These are phyloP conservation scores for Portevinia maculata DNA, from an alignment of 2,888 invertebrate genomes.

Conservation along the genomic window DNA sequence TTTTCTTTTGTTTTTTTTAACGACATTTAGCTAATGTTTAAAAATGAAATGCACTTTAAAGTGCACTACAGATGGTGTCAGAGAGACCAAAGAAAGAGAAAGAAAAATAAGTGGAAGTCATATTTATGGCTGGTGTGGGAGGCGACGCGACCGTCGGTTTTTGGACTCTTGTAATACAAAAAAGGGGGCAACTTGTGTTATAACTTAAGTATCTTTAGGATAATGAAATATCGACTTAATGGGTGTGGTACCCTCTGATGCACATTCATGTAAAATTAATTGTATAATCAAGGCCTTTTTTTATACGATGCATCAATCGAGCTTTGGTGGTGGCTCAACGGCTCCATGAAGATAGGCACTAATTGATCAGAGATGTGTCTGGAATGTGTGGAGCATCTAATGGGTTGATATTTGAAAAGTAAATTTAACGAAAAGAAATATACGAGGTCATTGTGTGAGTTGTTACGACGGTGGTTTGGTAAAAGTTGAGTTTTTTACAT, in stretches of 20 bases:
- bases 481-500: no score
- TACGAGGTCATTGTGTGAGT: no score
- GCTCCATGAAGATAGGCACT: constrained; percentile 41
- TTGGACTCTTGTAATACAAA: constrained; percentile 4
- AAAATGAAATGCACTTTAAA: constrained; percentile 62
- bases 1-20: constrained; percentile 40
- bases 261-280: constrained; percentile 39
- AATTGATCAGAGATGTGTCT: constrained; percentile 47
- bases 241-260: constrained; percentile 58
- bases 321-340: constrained; percentile 5
- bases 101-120: constrained; percentile 26
- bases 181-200: constrained; percentile 4
- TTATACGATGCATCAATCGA: constrained; percentile 28
- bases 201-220: constrained; percentile 37
- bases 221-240: constrained; percentile 53
- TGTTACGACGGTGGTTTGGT: no score
- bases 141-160: constrained; percentile 9
- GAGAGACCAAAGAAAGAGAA: not conserved
- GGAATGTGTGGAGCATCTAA: constrained; percentile 26
- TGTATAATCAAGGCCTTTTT: constrained; percentile 22
- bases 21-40: constrained; percentile 63
- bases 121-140: constrained; percentile 58
- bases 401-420: constrained; percentile 25
- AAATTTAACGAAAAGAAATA: constrained; percentile 15
- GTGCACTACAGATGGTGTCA: constrained; percentile 31